A percentile compares a stretch with the other conserved stretches of the same genome.
Conservation (phyloP, 2,888 invertebrate species). For the Pristionchus maxplancki region DNA sequence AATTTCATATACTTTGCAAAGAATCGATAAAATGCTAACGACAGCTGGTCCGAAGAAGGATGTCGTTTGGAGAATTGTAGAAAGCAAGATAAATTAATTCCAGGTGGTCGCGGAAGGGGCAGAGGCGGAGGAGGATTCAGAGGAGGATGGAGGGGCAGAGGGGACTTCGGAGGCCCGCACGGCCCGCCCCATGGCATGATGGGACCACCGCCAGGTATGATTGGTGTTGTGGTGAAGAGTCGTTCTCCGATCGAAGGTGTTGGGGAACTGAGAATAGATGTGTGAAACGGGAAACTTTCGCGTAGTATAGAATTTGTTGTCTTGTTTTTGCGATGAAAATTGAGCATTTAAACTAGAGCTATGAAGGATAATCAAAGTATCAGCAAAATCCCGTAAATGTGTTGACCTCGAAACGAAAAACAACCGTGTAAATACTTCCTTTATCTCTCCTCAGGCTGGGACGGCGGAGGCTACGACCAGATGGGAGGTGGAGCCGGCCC, state of each 20-base stretch:
- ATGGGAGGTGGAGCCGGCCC: background rate
- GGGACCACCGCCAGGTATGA: slow-evolving; percentile 36
- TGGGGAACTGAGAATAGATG: background rate
- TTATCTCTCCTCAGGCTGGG: background rate
- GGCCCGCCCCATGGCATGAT: slow-evolving; percentile 5
- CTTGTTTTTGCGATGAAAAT: background rate
- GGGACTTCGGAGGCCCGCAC: background rate
- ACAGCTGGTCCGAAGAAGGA: no score
- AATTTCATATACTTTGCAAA: no score
- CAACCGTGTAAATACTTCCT: background rate
- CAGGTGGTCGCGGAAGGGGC: background rate
- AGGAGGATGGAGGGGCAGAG: slow-evolving; percentile 10
- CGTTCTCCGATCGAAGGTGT: no score
- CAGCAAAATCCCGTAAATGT: background rate
- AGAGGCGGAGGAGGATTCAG: background rate
- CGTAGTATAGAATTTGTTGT: background rate
- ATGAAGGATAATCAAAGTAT: no score
- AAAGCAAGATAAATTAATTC: no score
- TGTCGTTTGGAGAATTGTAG: no score
- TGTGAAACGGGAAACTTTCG: background rate
- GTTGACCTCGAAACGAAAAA: background rate
- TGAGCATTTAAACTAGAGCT: no score
- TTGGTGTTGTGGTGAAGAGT: background rate
- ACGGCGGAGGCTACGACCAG: slow-evolving; percentile 13
- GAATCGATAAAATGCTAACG: no score